Evolutionary conservation across 2,113 vertebrate species (phyloP).

Genomic region (Bos javanicus): DNA sequence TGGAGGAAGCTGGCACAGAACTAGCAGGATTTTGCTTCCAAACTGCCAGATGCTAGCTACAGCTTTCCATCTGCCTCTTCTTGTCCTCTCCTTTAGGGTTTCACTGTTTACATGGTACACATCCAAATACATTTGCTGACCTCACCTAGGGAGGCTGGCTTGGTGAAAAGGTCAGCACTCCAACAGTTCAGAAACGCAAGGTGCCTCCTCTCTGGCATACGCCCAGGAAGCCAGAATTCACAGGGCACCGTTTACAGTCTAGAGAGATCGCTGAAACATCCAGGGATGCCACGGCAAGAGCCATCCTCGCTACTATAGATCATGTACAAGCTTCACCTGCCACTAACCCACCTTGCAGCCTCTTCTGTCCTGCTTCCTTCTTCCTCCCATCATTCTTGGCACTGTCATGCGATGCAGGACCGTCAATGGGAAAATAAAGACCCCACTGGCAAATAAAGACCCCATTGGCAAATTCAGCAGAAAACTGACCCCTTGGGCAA

Average conservation of each 20-base stretch:
- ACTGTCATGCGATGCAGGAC: no score
- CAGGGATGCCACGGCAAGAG: not conserved
- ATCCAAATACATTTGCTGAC: constrained; percentile 29
- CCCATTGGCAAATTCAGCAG: not conserved
- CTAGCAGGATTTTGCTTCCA: constrained; percentile 36
- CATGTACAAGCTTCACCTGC: not conserved
- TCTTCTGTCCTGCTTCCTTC: not conserved
- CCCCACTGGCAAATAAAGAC: not conserved
- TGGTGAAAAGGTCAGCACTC: not conserved
- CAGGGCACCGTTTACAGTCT: not conserved
- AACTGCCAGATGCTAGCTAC: constrained; percentile 78
- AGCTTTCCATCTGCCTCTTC: constrained; percentile 79
- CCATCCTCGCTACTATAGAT: not conserved
- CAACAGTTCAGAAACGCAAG: not conserved
- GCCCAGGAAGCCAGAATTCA: not conserved
- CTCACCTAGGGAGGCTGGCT: not conserved
- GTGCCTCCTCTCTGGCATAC: not conserved
- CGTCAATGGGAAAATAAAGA: not conserved
- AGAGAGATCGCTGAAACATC: not conserved
- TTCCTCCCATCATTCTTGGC: not conserved
- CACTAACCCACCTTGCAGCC: not conserved
- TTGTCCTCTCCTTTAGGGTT: not conserved
- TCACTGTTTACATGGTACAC: not conserved
- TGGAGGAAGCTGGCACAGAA: constrained; percentile 72
- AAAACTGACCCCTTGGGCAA: not conserved